phyloP scores from a whole-genome alignment of 1,140 invertebrate species.

The Calliphora vicina region DNA sequence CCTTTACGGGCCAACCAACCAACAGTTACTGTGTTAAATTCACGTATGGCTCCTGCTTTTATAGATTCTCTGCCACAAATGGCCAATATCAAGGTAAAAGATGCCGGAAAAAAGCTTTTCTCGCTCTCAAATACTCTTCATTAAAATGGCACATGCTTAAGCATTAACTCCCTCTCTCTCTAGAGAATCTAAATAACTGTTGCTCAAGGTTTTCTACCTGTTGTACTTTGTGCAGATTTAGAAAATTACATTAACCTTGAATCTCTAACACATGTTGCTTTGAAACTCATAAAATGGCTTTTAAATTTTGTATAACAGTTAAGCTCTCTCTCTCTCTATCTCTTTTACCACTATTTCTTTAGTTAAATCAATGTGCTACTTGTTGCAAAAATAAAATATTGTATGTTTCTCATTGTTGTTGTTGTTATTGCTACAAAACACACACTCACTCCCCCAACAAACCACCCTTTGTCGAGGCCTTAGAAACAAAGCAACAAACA shows the following conservation, averaged over 20 bases:
- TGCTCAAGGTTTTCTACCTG: slow-evolving; percentile 8
- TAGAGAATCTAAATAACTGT: neutral
- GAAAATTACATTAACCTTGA: slow-evolving; percentile 10
- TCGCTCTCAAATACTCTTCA: neutral
- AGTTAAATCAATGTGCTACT: neutral
- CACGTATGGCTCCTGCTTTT: slow-evolving; percentile 3
- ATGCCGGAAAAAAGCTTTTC: neutral
- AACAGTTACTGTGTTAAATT: slow-evolving; percentile 3
- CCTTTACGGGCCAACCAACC: neutral
- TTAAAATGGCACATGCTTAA: neutral
- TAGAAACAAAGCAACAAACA: no score
- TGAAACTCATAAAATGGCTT: neutral
- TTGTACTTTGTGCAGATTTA: neutral
- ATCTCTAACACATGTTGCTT: neutral
- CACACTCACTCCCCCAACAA: no score
- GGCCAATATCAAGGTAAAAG: neutral
- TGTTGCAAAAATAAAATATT: neutral
- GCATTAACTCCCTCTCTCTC: neutral
- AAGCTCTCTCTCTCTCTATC: neutral
- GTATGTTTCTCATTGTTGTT: no score
- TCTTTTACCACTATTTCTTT: neutral
- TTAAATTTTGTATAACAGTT: neutral
- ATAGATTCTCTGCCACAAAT: neutral
- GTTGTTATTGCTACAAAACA: no score
- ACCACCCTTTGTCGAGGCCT: no score